Base-by-base conservation (phyloP, 2,113 vertebrate species). In the Indicator indicator region DNA sequence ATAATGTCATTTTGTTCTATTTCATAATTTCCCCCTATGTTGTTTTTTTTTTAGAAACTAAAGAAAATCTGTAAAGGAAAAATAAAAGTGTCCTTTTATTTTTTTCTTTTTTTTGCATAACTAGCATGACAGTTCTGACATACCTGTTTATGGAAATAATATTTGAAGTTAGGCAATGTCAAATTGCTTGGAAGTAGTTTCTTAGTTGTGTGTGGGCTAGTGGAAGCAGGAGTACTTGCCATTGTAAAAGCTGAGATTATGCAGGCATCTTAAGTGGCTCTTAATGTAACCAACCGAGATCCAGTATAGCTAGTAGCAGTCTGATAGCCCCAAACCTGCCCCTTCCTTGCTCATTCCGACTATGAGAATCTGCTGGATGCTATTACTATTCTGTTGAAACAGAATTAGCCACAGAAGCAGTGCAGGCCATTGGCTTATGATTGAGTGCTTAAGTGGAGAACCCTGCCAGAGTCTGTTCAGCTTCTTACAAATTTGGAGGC, bases 371-470 rank as follows among this genome's bases (percentile, higher is more conserved):
- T 86, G 4, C 10, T 84, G 13, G 32, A 11, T 2, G 3, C 10
- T 40, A 1, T 27, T 77, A 11, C 13, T 63, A 5, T 67, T 77
- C 17, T 50, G 6, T 24, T 60, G 20, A 16, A 16, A 52, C n/a
- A 13, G 5, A 67, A 27, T 7, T 27, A 15, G 9, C 42, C 15
- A 3, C n/a, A 91, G 81, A 33, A 77, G 12, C 17, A 36, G 40
- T 62, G 17, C 18, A 18, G 65, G 32, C 27, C 42, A 6, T 70
- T 0, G 1, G 28, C 5, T 6, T 15, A 7, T 5, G 21, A 9
- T 33, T 8, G 3, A 16, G 18, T 44, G 38, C 27, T 6, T 12
- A 20, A 36, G 59, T 9, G 17, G 33, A 50, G 44, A 56, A 42
- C 33, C 18, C 17, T 67, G 67, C 46, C 17, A 28, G 30, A 71